These are phyloP conservation scores for Conchocele bisecta DNA, from an alignment of 2,888 invertebrate species.

Conservation along the genomic window DNA sequence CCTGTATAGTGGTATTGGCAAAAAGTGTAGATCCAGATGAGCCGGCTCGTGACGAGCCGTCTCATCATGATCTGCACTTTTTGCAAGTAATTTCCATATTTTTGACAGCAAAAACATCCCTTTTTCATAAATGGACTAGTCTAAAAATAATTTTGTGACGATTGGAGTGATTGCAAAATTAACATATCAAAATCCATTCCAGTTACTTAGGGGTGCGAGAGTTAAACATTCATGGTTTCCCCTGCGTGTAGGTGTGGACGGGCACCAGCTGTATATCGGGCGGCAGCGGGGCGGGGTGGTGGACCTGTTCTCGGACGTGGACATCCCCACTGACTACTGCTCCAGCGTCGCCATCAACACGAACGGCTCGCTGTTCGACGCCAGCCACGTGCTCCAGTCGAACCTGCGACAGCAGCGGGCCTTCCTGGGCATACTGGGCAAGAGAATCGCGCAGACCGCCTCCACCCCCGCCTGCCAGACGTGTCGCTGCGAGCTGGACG, in stretches of 20 bases:
- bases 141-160: no score
- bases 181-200: no score
- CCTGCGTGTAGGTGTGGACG: constrained; percentile 89
- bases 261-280: constrained; percentile 10
- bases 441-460: constrained; percentile 77
- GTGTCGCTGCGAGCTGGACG: constrained; percentile 83
- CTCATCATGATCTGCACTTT: no score
- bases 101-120: no score
- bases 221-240: no score
- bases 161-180: no score
- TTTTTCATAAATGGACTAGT: no score
- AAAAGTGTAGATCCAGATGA: no score
- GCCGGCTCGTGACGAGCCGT: no score
- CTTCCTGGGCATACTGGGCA: constrained; percentile 80
- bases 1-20: no score
- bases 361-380: constrained; percentile 88
- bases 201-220: no score
- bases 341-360: constrained; percentile 87
- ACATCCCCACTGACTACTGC: constrained; percentile 84
- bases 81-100: no score
- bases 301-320: constrained; percentile 85
- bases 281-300: constrained; percentile 86
- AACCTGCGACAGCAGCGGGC: constrained; percentile 73
- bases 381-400: constrained; percentile 78
- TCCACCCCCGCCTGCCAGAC: constrained; percentile 82